Evolutionary conservation across 2,888 invertebrate genomes (phyloP).

Genomic region (Bombyx huttoni): DNA sequence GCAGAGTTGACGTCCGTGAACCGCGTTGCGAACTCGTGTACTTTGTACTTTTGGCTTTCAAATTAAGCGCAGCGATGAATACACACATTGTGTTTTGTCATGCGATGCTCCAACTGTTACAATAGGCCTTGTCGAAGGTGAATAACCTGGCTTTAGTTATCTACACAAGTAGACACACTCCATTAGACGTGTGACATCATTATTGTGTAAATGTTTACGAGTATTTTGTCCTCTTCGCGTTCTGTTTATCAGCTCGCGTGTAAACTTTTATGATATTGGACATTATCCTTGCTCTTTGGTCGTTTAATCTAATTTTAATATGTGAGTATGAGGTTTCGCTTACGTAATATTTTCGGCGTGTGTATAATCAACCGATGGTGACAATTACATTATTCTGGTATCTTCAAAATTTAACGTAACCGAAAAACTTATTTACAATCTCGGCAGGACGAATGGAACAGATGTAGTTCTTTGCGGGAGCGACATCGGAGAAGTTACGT

Average conservation of each 20-base stretch:
- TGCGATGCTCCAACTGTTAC: slow-evolving; percentile 38
- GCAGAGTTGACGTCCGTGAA: slow-evolving; percentile 30
- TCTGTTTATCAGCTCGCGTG: slow-evolving; percentile 22
- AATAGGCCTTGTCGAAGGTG: slow-evolving; percentile 36
- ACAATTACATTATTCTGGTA: too few relatives aligned
- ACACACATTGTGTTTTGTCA: slow-evolving; percentile 43
- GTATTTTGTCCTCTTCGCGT: slow-evolving; percentile 25
- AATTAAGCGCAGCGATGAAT: slow-evolving; percentile 37
- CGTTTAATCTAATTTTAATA: neutral
- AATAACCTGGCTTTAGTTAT: slow-evolving; percentile 52
- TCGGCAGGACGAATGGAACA: too few relatives aligned
- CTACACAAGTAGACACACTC: slow-evolving; percentile 46
- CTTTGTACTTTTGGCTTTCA: slow-evolving; percentile 41
- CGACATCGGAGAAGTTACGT: neutral
- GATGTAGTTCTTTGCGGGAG: neutral
- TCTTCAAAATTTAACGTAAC: too few relatives aligned
- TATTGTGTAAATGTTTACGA: slow-evolving; percentile 39
- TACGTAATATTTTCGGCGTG: too few relatives aligned
- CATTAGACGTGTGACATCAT: slow-evolving; percentile 61
- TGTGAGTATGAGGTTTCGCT: neutral
- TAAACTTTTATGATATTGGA: slow-evolving; percentile 7
- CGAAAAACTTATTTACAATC: too few relatives aligned
- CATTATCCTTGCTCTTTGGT: neutral
- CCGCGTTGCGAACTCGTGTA: slow-evolving; percentile 23
- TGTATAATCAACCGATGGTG: too few relatives aligned